A percentile compares a stretch with the other conserved stretches of the same genome.
These are phyloP conservation scores for Hemaris fuciformis DNA, from an alignment of 2,888 invertebrate genomes.

Conservation along the genomic window DNA sequence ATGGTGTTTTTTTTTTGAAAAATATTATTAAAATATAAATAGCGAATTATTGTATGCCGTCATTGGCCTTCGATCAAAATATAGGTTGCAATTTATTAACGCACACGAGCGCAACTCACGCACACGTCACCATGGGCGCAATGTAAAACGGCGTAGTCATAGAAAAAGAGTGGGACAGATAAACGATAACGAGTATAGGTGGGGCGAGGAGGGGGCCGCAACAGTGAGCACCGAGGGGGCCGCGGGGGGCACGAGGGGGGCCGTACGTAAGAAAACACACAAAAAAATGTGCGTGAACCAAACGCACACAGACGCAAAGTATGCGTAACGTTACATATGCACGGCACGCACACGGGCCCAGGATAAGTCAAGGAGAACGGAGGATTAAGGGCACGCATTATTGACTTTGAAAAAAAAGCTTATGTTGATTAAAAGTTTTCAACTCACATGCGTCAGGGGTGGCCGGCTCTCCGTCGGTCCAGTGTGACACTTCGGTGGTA, in stretches of 20 bases:
- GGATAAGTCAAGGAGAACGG: slow-evolving; percentile 52
- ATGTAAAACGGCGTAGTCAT: slow-evolving; percentile 58
- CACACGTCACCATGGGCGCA: slow-evolving; percentile 47
- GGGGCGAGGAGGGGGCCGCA: slow-evolving; percentile 60
- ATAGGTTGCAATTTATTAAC: slow-evolving; percentile 78
- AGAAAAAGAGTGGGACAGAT: slow-evolving; percentile 80
- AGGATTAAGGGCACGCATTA: slow-evolving; percentile 61
- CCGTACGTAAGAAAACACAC: slow-evolving; percentile 65
- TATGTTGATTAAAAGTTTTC: background rate
- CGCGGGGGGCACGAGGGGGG: slow-evolving; percentile 58
- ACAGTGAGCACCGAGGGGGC: background rate
- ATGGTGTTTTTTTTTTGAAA: background rate
- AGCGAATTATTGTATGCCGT: slow-evolving; percentile 27
- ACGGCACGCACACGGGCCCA: slow-evolving; percentile 46
- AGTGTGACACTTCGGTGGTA: slow-evolving; percentile 80
- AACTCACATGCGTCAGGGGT: slow-evolving; percentile 81
- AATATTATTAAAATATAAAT: background rate
- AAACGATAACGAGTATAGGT: slow-evolving; percentile 66
- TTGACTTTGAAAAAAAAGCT: slow-evolving; percentile 35
- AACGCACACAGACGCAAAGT: slow-evolving; percentile 50
- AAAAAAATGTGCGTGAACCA: slow-evolving; percentile 76
- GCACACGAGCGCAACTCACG: slow-evolving; percentile 54
- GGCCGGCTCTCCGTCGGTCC: slow-evolving; percentile 78
- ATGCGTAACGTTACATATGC: slow-evolving; percentile 38
- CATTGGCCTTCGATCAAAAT: slow-evolving; percentile 78